Percentiles rank a stretch among this genome's conserved stretches.
Conservation (phyloP, 2,113 vertebrate species). For the Vulpes vulpes region DNA sequence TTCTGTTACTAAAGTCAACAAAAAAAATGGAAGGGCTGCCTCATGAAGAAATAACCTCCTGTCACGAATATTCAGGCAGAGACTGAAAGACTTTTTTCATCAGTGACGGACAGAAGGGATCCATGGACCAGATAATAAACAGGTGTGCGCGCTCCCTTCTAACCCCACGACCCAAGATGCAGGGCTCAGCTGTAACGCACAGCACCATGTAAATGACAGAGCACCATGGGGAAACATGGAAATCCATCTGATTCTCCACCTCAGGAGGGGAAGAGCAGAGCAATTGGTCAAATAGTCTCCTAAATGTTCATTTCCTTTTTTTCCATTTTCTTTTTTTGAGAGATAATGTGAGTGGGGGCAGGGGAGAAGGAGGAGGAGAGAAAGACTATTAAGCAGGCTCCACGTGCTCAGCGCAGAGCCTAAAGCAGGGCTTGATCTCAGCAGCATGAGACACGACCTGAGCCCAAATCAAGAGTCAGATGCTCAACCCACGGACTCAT, state of each 20-base stretch:
- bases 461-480: neutral
- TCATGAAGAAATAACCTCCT: neutral
- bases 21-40: neutral
- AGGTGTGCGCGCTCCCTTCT: neutral
- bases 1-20: neutral
- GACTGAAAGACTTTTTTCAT: neutral
- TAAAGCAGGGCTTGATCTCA: neutral
- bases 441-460: neutral
- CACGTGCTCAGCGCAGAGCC: neutral
- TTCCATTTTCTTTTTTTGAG: neutral
- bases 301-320: neutral
- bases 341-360: too few relatives aligned
- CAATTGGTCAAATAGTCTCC: neutral
- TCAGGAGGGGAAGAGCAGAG: neutral
- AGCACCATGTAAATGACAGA: slow-evolving; percentile 14
- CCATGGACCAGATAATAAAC: neutral
- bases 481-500: neutral
- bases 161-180: neutral
- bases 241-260: slow-evolving; percentile 55
- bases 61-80: neutral
- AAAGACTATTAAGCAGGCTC: too few relatives aligned
- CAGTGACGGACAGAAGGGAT: neutral
- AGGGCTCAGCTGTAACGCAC: neutral
- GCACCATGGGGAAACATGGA: neutral
- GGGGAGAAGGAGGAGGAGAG: too few relatives aligned